phyloP scores from a whole-genome alignment of 2,113 vertebrate genomes.

The Corythornis vintsioides region DNA sequence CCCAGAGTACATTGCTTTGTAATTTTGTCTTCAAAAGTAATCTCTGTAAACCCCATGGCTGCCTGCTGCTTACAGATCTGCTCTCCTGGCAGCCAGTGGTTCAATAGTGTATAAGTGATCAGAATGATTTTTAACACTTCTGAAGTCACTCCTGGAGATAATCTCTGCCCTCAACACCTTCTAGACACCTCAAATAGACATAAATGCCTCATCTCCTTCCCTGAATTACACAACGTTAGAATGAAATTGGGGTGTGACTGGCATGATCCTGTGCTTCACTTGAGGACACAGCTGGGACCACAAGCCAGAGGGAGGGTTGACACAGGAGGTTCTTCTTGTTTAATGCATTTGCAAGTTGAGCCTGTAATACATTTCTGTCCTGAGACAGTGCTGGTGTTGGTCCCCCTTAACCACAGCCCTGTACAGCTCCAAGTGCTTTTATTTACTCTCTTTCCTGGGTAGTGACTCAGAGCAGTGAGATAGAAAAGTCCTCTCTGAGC shows the following conservation, averaged over 20 bases:
- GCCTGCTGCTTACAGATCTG: conserved; percentile 48
- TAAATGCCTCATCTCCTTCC: neutral
- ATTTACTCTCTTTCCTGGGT: neutral
- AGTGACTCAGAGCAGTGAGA: neutral
- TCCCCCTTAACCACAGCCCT: neutral
- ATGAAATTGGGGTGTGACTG: neutral
- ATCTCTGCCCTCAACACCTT: conserved; percentile 1
- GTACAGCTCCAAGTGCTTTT: neutral
- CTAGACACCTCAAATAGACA: neutral
- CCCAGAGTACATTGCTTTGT: conserved; percentile 48
- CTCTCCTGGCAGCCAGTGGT: neutral
- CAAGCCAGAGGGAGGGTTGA: fast-evolving
- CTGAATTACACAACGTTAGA: neutral
- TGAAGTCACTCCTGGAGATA: neutral
- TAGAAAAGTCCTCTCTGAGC: neutral
- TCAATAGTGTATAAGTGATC: neutral
- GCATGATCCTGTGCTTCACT: fast-evolving
- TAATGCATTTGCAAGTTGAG: neutral
- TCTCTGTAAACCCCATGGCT: conserved; percentile 33
- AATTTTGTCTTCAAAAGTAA: conserved; percentile 55
- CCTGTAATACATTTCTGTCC: neutral
- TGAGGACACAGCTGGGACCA: neutral
- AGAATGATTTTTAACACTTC: neutral
- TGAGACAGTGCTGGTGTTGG: neutral
- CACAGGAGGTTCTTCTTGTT: neutral